Percentiles rank a stretch among this genome's conserved stretches.
Evolutionary conservation across 2,888 invertebrate species (phyloP).

Genomic region (Archips crataeganus): DNA sequence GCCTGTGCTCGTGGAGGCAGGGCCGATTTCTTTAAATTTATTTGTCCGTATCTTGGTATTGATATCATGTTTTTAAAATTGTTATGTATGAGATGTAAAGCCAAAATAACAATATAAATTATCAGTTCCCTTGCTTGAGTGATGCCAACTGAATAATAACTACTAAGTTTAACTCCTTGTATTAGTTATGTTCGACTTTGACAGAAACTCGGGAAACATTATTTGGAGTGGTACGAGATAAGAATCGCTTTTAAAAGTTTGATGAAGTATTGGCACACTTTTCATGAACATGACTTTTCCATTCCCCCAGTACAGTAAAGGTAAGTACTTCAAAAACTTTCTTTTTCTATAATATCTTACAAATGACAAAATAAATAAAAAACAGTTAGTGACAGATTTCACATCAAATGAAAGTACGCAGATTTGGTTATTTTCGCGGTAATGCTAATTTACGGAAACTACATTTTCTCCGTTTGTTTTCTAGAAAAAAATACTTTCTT

Average conservation of each 20-base stretch:
- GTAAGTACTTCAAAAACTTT: constrained; percentile 17
- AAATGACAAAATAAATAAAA: constrained; percentile 42
- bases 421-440: constrained; percentile 31
- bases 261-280: constrained; percentile 26
- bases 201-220: constrained; percentile 7
- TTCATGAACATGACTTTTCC: constrained; percentile 34
- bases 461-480: constrained; percentile 14
- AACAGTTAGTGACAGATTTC: constrained; percentile 49
- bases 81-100: no score
- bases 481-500: constrained; percentile 21
- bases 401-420: constrained; percentile 52
- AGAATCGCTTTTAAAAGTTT: constrained; percentile 26
- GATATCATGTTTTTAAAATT: background rate
- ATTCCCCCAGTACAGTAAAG: constrained; percentile 15
- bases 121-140: background rate
- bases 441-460: constrained; percentile 17
- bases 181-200: background rate
- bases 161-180: background rate
- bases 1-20: constrained; percentile 26
- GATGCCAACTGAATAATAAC: background rate
- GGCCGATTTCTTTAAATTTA: constrained; percentile 29
- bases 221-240: constrained; percentile 7
- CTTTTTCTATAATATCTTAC: background rate
- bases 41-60: constrained; percentile 23
- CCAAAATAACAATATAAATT: background rate